phyloP scores from a whole-genome alignment of 1,140 invertebrate genomes.

The Lepidotrigona ventralis region DNA sequence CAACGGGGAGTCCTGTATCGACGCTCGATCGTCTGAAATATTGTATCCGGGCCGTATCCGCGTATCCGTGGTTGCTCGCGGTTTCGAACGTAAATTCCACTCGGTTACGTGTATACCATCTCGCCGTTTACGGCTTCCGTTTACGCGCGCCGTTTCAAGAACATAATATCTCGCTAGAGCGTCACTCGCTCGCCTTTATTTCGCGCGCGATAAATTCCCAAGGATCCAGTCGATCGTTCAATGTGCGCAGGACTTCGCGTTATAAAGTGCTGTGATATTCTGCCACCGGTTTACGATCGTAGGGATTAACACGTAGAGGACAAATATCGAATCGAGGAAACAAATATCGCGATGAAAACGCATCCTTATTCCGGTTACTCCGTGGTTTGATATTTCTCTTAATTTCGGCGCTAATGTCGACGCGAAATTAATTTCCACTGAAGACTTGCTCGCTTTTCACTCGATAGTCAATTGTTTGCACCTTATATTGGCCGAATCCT shows the following conservation, averaged over 20 bases:
- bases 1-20: not conserved
- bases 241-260: not conserved
- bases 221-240: conserved; percentile 1
- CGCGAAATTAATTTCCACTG: conserved; percentile 8
- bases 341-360: too few species aligned
- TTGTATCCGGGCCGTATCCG: not conserved
- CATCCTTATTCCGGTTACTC: not conserved
- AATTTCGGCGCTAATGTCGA: not conserved
- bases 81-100: conserved; percentile 33
- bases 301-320: too few species aligned
- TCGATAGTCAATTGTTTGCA: not conserved
- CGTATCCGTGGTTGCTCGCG: not conserved
- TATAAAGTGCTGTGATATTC: conserved; percentile 15
- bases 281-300: not conserved
- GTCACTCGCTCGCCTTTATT: conserved; percentile 21
- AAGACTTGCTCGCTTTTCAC: not conserved
- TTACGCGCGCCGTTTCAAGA: conserved; percentile 9
- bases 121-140: not conserved
- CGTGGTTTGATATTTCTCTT: not conserved
- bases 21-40: conserved; percentile 21
- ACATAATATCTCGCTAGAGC: not conserved
- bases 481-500: not conserved
- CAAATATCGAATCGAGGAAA: not conserved
- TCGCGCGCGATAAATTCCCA: conserved; percentile 35
- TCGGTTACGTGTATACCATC: conserved; percentile 21